Percentiles rank a stretch among this genome's conserved stretches.
These are phyloP conservation scores for Aleiodes sp. DNA, from an alignment of 1,140 invertebrate genomes.

Conservation along the genomic window DNA sequence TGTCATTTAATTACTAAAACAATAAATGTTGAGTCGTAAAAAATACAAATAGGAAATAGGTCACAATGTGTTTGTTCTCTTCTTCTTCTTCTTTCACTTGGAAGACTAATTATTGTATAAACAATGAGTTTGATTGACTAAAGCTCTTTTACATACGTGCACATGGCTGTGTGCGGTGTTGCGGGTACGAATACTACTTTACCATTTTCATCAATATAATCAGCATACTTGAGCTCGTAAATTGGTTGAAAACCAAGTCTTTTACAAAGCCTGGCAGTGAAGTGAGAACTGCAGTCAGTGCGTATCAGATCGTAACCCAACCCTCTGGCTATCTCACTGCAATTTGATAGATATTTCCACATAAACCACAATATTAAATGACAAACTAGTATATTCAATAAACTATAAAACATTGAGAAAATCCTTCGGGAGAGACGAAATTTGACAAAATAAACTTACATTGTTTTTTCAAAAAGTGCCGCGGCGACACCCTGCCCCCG, in stretches of 20 bases:
- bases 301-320: slow-evolving; percentile 66
- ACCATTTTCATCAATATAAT: slow-evolving; percentile 70
- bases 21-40: too few species aligned
- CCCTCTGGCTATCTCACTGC: slow-evolving; percentile 68
- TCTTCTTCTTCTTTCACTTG: background rate
- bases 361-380: slow-evolving; percentile 15
- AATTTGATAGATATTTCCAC: slow-evolving; percentile 50
- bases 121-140: slow-evolving; percentile 30
- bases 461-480: slow-evolving; percentile 71
- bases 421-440: too few species aligned
- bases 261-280: slow-evolving; percentile 75
- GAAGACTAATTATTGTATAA: background rate
- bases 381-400: background rate
- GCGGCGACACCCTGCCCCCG: slow-evolving; percentile 74
- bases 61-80: too few species aligned
- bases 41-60: too few species aligned
- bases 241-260: slow-evolving; percentile 74
- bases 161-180: slow-evolving; percentile 67
- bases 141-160: slow-evolving; percentile 65
- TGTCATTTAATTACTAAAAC: too few species aligned
- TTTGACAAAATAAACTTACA: slow-evolving; percentile 62
- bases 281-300: slow-evolving; percentile 75
- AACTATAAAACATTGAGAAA: background rate
- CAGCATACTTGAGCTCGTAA: slow-evolving; percentile 71
- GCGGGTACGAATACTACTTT: slow-evolving; percentile 69